A percentile compares a stretch with the other conserved stretches of the same genome.
phyloP scores from a whole-genome alignment of 2,113 vertebrate species.

The Gobius niger region DNA sequence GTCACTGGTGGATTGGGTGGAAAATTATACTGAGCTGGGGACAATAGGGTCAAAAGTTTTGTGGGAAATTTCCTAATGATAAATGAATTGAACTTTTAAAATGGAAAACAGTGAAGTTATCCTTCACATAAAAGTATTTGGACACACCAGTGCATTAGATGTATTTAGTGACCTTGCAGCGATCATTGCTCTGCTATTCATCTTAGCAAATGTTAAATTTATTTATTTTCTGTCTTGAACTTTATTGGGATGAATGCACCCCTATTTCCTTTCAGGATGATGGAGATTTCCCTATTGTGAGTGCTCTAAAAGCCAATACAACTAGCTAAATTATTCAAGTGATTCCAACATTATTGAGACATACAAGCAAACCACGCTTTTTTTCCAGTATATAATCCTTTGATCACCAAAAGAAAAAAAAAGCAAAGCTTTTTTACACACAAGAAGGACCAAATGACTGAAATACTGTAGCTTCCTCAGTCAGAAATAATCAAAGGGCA shows the following conservation, averaged over 20 bases:
- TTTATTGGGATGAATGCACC: neutral
- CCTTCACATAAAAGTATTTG: no score
- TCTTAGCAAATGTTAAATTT: no score
- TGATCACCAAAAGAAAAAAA: constrained; percentile 27
- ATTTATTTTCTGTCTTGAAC: neutral
- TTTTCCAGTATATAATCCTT: constrained; percentile 1
- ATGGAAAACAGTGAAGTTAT: no score
- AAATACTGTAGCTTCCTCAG: constrained; percentile 3
- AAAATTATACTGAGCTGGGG: no score
- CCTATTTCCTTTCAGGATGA: neutral
- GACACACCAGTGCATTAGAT: no score
- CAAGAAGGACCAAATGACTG: constrained; percentile 2
- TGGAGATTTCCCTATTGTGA: neutral
- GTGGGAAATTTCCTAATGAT: no score
- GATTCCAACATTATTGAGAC: constrained; percentile 16
- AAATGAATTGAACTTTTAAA: no score
- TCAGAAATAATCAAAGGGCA: neutral
- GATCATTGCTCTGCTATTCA: no score
- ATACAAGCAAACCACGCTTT: neutral
- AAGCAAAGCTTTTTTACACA: constrained; percentile 1
- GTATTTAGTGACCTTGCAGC: no score
- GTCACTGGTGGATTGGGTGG: neutral
- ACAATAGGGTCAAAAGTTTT: no score
- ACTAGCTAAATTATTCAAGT: constrained; percentile 33
- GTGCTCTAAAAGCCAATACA: neutral